Evolutionary conservation across 1,140 invertebrate genomes (phyloP).

Genomic region (Arion vulgaris): DNA sequence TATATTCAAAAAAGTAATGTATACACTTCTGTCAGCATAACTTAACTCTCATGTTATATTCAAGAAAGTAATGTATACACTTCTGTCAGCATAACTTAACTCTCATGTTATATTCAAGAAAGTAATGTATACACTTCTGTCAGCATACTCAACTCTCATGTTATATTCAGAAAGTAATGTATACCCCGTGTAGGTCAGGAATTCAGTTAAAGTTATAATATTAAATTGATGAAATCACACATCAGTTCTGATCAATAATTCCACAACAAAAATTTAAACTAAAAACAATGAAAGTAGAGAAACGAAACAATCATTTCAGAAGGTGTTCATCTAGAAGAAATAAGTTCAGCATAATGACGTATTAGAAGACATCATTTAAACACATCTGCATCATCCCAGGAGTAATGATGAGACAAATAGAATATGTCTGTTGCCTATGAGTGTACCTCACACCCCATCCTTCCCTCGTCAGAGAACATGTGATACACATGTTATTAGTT

Average conservation of each 20-base stretch:
- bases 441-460: neutral
- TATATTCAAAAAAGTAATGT: too few species aligned
- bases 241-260: neutral
- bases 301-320: neutral
- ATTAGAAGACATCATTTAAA: neutral
- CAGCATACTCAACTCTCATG: neutral
- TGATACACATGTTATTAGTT: neutral
- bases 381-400: neutral
- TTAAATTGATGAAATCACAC: neutral
- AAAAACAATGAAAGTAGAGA: neutral
- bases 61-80: too few species aligned
- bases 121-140: too few species aligned
- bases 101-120: too few species aligned
- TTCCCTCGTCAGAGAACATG: neutral
- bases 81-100: too few species aligned
- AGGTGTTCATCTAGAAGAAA: too few species aligned
- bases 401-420: neutral
- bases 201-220: too few species aligned
- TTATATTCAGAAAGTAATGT: neutral
- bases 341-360: too few species aligned
- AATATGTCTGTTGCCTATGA: neutral
- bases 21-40: too few species aligned
- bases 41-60: too few species aligned
- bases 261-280: neutral
- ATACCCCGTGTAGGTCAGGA: too few species aligned